Conservation (phyloP, 2,113 vertebrate species). For the Pholis gunnellus region DNA sequence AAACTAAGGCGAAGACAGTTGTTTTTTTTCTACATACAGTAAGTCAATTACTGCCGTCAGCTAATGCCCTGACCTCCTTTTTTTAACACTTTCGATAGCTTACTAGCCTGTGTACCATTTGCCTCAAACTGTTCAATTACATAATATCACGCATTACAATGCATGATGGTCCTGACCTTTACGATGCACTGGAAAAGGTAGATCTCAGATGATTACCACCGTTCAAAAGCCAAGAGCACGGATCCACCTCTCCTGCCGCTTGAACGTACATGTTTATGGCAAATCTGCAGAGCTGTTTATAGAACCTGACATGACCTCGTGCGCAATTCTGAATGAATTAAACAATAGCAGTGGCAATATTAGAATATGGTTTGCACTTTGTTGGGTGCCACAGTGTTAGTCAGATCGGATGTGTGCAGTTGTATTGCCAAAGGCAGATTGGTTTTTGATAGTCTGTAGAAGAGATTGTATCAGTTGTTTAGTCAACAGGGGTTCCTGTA, state of each 20-base stretch:
- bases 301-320: slow-evolving; percentile 34
- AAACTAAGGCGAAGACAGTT: background rate
- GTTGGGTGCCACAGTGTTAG: slow-evolving; percentile 17
- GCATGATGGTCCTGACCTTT: slow-evolving; percentile 64
- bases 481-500: slow-evolving; percentile 8
- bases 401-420: slow-evolving; percentile 32
- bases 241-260: slow-evolving; percentile 4
- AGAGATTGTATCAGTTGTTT: slow-evolving; percentile 31
- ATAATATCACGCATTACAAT: slow-evolving; percentile 44
- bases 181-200: slow-evolving; percentile 46
- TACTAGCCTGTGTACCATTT: slow-evolving; percentile 19
- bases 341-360: slow-evolving; percentile 30
- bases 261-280: background rate
- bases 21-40: slow-evolving; percentile 23
- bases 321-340: slow-evolving; percentile 39
- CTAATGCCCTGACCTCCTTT: slow-evolving; percentile 48
- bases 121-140: slow-evolving; percentile 49
- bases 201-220: slow-evolving; percentile 38
- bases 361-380: slow-evolving; percentile 14
- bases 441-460: background rate
- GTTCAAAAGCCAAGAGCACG: slow-evolving; percentile 23
- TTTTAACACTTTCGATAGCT: slow-evolving; percentile 5
- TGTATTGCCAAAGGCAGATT: slow-evolving; percentile 45
- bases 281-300: background rate
- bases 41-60: slow-evolving; percentile 38